Evolutionary conservation across 2,888 invertebrate species (phyloP).

Genomic region (Drosophila monieri): DNA sequence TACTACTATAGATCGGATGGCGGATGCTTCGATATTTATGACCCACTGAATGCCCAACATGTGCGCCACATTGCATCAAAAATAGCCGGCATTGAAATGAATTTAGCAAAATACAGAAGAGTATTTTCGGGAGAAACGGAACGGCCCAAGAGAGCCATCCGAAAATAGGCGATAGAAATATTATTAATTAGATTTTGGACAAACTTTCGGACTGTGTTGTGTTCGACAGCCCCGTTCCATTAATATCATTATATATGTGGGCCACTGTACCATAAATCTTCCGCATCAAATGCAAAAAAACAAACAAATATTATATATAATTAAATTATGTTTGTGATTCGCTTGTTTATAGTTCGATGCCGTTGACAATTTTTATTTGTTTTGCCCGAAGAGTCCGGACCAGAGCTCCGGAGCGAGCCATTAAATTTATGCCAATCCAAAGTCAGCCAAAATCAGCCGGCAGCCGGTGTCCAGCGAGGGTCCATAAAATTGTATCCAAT

Average conservation of each 20-base stretch:
- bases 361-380: conserved; percentile 55
- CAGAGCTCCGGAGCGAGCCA: conserved; percentile 8
- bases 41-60: conserved; percentile 47
- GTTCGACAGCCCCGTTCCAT: conserved; percentile 45
- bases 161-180: conserved; percentile 61
- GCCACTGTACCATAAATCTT: conserved; percentile 31
- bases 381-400: conserved; percentile 8
- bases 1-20: neutral
- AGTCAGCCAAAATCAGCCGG: conserved; percentile 31
- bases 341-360: conserved; percentile 21
- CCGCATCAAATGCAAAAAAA: conserved; percentile 35
- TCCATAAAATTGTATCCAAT: conserved; percentile 64
- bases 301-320: conserved; percentile 1
- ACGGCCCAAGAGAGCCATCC: conserved; percentile 33
- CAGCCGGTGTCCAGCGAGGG: conserved; percentile 32
- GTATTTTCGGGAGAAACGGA: conserved; percentile 18
- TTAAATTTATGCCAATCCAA: conserved; percentile 47
- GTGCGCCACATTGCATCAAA: conserved; percentile 51
- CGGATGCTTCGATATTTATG: conserved; percentile 40
- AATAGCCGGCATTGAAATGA: conserved; percentile 74
- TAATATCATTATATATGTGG: conserved; percentile 31
- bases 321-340: conserved; percentile 24
- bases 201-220: conserved; percentile 49
- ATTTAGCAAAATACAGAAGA: conserved; percentile 53
- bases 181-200: conserved; percentile 76